A percentile compares a stretch with the other conserved stretches of the same genome.
These are phyloP conservation scores for Spizaetus ornatus DNA, from an alignment of 2,113 vertebrate species.

Conservation along the genomic window DNA sequence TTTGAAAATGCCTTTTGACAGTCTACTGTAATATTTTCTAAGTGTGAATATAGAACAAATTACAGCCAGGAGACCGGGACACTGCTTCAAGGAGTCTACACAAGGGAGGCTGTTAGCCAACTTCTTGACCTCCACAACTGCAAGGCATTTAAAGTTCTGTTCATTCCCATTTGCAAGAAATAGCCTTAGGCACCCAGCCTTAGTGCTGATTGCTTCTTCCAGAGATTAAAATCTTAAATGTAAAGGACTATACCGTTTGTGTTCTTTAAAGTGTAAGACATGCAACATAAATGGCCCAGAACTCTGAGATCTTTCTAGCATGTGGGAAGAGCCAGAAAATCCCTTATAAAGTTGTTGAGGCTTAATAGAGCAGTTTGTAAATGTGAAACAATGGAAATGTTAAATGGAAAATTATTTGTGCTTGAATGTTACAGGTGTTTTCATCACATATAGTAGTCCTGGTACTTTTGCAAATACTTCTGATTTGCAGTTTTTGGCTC, in stretches of 20 bases:
- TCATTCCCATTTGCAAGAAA: constrained; percentile 17
- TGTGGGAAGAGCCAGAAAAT: background rate
- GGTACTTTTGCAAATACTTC: background rate
- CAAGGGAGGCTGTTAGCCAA: background rate
- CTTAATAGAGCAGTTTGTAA: background rate
- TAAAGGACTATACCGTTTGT: background rate
- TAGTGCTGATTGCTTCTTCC: background rate
- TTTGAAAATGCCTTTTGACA: background rate
- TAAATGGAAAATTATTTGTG: background rate
- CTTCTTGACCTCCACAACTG: background rate
- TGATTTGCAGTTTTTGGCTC: background rate
- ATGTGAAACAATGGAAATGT: background rate
- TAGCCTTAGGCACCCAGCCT: background rate
- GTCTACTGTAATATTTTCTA: background rate
- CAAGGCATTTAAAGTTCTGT: background rate
- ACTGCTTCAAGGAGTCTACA: background rate
- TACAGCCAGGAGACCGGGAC: background rate
- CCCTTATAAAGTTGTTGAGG: background rate
- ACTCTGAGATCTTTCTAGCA: background rate
- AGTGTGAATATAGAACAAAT: background rate
- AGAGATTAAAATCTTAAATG: constrained; percentile 42
- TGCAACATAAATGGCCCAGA: background rate
- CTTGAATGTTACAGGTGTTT: background rate
- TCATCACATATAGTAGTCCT: background rate
- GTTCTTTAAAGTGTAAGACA: background rate